Percentiles rank a stretch among this genome's conserved stretches.
These are phyloP conservation scores for Protosalanx chinensis DNA, from an alignment of 2,797 vertebrate genomes.

Conservation along the genomic window DNA sequence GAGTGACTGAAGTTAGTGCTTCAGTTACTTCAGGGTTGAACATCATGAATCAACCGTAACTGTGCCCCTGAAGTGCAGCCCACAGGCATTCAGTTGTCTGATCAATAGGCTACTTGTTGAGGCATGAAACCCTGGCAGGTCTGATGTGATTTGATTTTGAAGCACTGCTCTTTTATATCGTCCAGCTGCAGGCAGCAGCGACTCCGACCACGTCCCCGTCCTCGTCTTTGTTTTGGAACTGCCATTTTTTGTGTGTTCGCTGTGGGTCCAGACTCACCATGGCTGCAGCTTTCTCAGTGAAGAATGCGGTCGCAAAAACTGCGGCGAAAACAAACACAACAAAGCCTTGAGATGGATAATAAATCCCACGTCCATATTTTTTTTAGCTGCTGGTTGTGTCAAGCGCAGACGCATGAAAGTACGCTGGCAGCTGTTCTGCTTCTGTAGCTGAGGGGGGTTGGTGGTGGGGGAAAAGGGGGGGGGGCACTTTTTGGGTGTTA, in stretches of 20 bases:
- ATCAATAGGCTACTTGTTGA: not conserved
- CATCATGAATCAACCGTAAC: not conserved
- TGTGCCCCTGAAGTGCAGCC: not conserved
- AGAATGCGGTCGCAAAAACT: constrained; percentile 4
- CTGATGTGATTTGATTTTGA: constrained; percentile 1
- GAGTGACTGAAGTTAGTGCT: not conserved
- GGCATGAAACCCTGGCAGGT: not conserved
- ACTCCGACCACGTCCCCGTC: not conserved
- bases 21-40: not conserved
- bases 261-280: not conserved
- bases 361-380: constrained; percentile 29
- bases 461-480: not conserved
- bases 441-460: constrained; percentile 68
- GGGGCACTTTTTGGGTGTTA: constrained; percentile 48
- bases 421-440: constrained; percentile 81
- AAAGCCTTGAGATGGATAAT: constrained; percentile 32
- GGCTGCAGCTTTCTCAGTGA: not conserved
- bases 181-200: not conserved
- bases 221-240: not conserved
- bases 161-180: not conserved
- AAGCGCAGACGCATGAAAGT: constrained; percentile 78
- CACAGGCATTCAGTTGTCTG: not conserved
- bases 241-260: not conserved
- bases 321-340: not conserved
- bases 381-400: constrained; percentile 50